These are phyloP conservation scores for Aphelinus certus DNA, from an alignment of 1,140 invertebrate genomes.

Conservation along the genomic window DNA sequence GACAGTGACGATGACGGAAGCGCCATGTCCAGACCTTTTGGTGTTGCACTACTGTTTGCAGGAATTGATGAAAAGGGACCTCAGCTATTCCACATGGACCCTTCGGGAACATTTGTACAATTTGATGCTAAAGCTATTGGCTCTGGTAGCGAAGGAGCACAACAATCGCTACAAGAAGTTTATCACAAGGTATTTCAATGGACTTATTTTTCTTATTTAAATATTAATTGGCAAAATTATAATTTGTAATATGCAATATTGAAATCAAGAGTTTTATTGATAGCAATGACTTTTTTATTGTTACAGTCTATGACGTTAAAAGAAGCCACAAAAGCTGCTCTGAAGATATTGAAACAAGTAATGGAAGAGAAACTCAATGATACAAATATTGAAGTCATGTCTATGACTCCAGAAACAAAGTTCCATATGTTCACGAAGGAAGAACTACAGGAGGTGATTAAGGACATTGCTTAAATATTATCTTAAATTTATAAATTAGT, in stretches of 20 bases:
- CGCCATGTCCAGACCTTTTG: slow-evolving; percentile 99
- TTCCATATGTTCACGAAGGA: slow-evolving; percentile 93
- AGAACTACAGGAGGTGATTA: slow-evolving; percentile 91
- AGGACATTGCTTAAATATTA: slow-evolving; percentile 73
- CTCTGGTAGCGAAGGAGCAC: slow-evolving; percentile 98
- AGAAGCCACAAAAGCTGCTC: slow-evolving; percentile 90
- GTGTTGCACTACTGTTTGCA: slow-evolving; percentile 93
- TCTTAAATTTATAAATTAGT: not conserved
- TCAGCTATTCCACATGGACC: slow-evolving; percentile 97
- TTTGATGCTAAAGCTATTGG: slow-evolving; percentile 99
- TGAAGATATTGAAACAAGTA: slow-evolving; percentile 98
- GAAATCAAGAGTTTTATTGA: no score
- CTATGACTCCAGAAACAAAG: slow-evolving; percentile 83
- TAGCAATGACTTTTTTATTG: slow-evolving; percentile 38
- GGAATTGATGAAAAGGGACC: slow-evolving; percentile 87
- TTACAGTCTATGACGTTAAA: slow-evolving; percentile 94
- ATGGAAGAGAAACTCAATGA: slow-evolving; percentile 99
- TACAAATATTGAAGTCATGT: slow-evolving; percentile 97
- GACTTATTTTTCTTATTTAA: no score
- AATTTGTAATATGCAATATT: no score
- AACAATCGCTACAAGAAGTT: slow-evolving; percentile 92
- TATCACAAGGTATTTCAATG: slow-evolving; percentile 78
- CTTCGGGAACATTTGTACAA: slow-evolving; percentile 96
- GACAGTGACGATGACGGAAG: slow-evolving; percentile 95
- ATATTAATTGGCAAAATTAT: no score